A percentile compares a stretch with the other conserved stretches of the same genome.
Evolutionary conservation across 2,888 invertebrate species (phyloP).

Genomic region (Dryocosmus kuriphilus): DNA sequence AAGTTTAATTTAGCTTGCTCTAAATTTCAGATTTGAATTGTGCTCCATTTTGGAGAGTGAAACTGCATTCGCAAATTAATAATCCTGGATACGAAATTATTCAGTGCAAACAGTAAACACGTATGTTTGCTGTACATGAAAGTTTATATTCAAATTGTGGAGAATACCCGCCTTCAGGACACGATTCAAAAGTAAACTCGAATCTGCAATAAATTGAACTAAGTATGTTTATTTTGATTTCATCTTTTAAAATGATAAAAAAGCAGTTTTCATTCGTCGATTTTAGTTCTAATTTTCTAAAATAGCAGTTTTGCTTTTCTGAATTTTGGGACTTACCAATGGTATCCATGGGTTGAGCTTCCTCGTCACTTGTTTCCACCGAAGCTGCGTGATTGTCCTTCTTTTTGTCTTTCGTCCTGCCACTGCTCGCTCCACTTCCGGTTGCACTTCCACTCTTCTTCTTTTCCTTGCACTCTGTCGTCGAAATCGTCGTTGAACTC

Average conservation of each 20-base stretch:
- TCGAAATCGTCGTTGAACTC: conserved; percentile 56
- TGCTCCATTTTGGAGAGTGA: too few species aligned
- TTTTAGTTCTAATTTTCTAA: too few species aligned
- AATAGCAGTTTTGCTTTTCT: neutral
- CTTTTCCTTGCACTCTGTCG: conserved; percentile 67
- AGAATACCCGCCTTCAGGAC: too few species aligned
- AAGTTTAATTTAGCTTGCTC: too few species aligned
- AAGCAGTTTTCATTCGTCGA: too few species aligned
- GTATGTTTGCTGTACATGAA: too few species aligned
- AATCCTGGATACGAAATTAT: too few species aligned
- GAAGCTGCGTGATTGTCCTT: conserved; percentile 78
- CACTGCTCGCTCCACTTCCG: conserved; percentile 60
- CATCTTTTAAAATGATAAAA: neutral
- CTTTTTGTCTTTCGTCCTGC: conserved; percentile 74
- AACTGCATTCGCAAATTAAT: too few species aligned
- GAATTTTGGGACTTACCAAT: conserved; percentile 68
- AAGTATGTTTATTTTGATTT: neutral
- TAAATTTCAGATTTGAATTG: too few species aligned
- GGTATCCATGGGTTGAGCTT: conserved; percentile 74
- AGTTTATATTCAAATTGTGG: too few species aligned
- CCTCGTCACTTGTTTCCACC: conserved; percentile 82
- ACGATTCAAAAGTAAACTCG: too few species aligned
- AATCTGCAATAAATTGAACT: neutral
- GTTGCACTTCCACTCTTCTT: conserved; percentile 62
- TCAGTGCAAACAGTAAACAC: too few species aligned